Percentiles rank a stretch among this genome's conserved stretches.
Conservation (phyloP, 2,888 invertebrate species). For the Hydropsyche betteni region DNA sequence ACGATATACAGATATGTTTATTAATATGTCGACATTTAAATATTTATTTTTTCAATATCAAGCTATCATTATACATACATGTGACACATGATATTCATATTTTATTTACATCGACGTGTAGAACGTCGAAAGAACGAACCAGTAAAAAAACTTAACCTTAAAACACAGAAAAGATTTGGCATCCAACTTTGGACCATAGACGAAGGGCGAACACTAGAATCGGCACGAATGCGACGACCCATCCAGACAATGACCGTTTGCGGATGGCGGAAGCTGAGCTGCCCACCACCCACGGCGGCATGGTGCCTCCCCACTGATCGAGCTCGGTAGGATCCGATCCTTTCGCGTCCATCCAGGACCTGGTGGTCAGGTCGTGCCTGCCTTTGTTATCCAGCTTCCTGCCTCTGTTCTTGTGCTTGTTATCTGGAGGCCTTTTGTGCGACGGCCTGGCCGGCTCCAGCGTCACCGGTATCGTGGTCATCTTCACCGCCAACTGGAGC, state of each 20-base stretch:
- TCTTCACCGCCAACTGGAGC: constrained; percentile 45
- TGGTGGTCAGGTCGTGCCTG: constrained; percentile 45
- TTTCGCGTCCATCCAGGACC: constrained; percentile 49
- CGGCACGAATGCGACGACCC: constrained; percentile 13
- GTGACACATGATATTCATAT: background rate
- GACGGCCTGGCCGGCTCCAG: constrained; percentile 41
- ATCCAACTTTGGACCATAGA: background rate
- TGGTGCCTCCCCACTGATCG: constrained; percentile 34
- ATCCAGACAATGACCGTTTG: background rate
- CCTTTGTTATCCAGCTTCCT: constrained; percentile 45
- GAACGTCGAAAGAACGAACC: background rate
- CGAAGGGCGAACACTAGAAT: background rate
- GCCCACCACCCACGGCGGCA: constrained; percentile 45
- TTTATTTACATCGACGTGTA: background rate
- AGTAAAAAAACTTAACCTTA: background rate
- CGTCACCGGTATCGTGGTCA: constrained; percentile 37
- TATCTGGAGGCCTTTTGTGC: constrained; percentile 39
- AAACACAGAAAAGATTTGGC: background rate
- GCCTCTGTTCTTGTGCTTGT: constrained; percentile 41
- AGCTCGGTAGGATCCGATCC: constrained; percentile 46
- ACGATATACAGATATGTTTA: background rate
- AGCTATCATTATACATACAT: background rate
- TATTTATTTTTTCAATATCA: no score
- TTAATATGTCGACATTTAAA: background rate
- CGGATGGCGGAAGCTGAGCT: background rate